A percentile compares a stretch with the other conserved stretches of the same genome.
phyloP scores from a whole-genome alignment of 1,140 invertebrate genomes.

The Meloidogyne floridensis region DNA sequence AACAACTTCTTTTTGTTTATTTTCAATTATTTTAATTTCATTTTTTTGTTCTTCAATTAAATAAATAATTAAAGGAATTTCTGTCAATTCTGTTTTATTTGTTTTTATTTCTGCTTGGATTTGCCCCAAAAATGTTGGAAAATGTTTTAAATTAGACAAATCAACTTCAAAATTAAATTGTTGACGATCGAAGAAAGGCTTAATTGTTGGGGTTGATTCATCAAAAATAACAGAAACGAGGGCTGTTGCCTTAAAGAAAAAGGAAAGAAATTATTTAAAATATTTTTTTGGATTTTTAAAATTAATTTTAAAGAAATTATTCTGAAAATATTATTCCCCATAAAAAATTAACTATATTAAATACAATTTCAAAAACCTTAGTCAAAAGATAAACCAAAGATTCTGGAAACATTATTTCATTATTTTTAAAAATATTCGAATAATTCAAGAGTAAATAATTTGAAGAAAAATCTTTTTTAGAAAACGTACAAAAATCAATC shows the following conservation, averaged over 20 bases:
- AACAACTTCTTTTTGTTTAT: no score
- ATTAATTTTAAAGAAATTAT: not conserved
- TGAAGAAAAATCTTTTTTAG: not conserved
- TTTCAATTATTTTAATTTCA: not conserved
- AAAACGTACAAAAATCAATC: not conserved
- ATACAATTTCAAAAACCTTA: slow-evolving; percentile 12
- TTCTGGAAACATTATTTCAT: slow-evolving; percentile 25
- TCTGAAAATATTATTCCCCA: not conserved
- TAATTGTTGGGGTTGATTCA: slow-evolving; percentile 35
- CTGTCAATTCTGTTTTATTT: not conserved
- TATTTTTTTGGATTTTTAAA: not conserved
- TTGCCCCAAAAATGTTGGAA: slow-evolving; percentile 1
- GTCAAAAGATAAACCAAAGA: slow-evolving; percentile 40
- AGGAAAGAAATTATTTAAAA: not conserved
- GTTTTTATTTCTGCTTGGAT: slow-evolving; percentile 16
- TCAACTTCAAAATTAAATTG: slow-evolving; percentile 51
- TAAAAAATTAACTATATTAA: not conserved
- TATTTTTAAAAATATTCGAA: no score
- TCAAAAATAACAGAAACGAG: slow-evolving; percentile 56
- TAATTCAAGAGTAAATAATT: not conserved
- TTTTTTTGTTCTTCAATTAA: not conserved
- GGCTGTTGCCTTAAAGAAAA: slow-evolving; percentile 49
- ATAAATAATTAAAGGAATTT: slow-evolving; percentile 1
- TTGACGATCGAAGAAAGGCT: slow-evolving; percentile 50
- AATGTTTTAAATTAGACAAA: slow-evolving; percentile 35